A percentile compares a stretch with the other conserved stretches of the same genome.
Conservation (phyloP, 2,888 invertebrate species). For the Agrochola lychnidis region DNA sequence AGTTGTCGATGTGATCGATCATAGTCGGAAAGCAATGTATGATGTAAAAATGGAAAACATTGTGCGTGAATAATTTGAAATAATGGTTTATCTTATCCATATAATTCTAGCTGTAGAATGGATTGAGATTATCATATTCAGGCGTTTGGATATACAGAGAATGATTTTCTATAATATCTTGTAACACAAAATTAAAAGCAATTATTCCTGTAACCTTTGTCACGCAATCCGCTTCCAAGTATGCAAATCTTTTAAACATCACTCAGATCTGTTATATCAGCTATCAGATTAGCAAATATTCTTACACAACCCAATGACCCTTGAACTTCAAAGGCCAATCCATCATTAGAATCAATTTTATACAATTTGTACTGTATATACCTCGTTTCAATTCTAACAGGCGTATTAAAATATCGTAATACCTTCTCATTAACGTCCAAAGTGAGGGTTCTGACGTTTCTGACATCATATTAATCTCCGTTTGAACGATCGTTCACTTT, state of each 20-base stretch:
- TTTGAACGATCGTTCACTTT: conserved; percentile 72
- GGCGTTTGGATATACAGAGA: background rate
- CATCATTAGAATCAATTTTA: conserved; percentile 61
- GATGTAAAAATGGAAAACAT: conserved; percentile 49
- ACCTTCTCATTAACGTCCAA: conserved; percentile 78
- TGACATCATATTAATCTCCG: conserved; percentile 67
- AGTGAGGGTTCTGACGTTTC: conserved; percentile 75
- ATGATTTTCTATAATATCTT: background rate
- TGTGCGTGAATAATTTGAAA: conserved; percentile 36
- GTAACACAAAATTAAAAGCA: background rate
- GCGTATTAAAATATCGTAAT: conserved; percentile 72
- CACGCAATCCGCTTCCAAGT: conserved; percentile 1
- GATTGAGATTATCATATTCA: background rate
- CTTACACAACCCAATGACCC: conserved; percentile 56
- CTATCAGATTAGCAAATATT: conserved; percentile 45
- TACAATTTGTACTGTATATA: conserved; percentile 36
- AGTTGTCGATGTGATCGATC: conserved; percentile 67
- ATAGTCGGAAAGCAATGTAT: conserved; percentile 51
- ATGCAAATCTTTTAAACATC: conserved; percentile 33
- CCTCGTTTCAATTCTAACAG: conserved; percentile 60
- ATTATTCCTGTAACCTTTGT: conserved; percentile 16
- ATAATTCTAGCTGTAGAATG: conserved; percentile 13
- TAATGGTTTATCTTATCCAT: conserved; percentile 40
- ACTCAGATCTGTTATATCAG: conserved; percentile 35
- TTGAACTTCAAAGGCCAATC: conserved; percentile 45